Percentiles rank a stretch among this genome's conserved stretches.
Evolutionary conservation across 2,888 invertebrate genomes (phyloP).

Genomic region (Hipparchia semele): DNA sequence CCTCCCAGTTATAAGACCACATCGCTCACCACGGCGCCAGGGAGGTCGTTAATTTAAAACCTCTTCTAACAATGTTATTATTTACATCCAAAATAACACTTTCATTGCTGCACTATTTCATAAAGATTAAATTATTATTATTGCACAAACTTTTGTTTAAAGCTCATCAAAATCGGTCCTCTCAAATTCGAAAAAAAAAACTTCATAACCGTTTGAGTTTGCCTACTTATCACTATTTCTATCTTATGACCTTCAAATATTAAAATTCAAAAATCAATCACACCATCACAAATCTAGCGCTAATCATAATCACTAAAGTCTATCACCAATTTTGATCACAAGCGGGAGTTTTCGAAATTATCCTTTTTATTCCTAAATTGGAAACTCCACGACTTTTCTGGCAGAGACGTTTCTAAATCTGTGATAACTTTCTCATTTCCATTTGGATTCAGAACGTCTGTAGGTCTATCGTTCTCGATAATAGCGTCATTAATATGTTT

Average conservation of each 20-base stretch:
- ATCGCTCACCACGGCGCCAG: too few relatives aligned
- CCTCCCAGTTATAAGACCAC: too few relatives aligned
- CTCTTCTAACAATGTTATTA: too few relatives aligned
- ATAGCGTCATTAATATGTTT: conserved; percentile 19
- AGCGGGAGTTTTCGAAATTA: conserved; percentile 60
- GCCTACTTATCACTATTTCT: too few relatives aligned
- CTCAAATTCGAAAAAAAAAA: not conserved
- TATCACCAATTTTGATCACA: conserved; percentile 44
- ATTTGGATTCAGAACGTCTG: not conserved
- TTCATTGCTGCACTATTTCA: too few relatives aligned
- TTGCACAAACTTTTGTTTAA: not conserved
- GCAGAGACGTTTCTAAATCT: conserved; percentile 35
- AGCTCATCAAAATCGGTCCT: not conserved
- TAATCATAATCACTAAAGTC: not conserved
- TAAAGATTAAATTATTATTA: not conserved
- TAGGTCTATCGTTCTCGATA: not conserved
- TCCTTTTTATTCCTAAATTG: conserved; percentile 52
- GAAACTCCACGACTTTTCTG: conserved; percentile 49
- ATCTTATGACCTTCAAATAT: not conserved
- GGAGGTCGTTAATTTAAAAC: too few relatives aligned
- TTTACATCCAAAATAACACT: too few relatives aligned
- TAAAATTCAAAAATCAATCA: not conserved
- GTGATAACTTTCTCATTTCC: conserved; percentile 34
- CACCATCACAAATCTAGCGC: not conserved
- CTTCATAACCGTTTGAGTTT: too few relatives aligned